phyloP scores from a whole-genome alignment of 2,888 invertebrate species.

The Acanthoscelides obtectus region DNA sequence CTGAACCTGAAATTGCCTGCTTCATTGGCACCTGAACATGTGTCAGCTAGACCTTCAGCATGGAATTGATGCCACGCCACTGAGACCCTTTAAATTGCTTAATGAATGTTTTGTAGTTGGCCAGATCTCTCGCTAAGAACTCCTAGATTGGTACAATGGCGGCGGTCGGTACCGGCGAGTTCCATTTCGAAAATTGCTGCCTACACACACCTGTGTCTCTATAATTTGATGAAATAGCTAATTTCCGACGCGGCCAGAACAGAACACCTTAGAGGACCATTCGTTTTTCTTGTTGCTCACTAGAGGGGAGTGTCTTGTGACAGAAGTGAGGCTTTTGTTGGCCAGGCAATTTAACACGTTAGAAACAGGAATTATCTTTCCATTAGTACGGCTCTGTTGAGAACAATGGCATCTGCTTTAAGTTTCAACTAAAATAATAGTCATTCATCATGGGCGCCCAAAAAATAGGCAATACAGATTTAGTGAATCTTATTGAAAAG shows the following conservation, averaged over 20 bases:
- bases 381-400: not conserved
- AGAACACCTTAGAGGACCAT: not conserved
- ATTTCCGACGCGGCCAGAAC: slow-evolving; percentile 2
- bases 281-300: not conserved
- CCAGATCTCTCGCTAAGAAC: slow-evolving; percentile 35
- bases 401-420: not conserved
- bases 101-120: slow-evolving; percentile 37
- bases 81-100: slow-evolving; percentile 33
- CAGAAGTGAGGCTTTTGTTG: not conserved
- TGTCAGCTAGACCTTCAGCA: too few species aligned
- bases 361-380: not conserved
- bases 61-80: too few species aligned
- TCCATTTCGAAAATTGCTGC: slow-evolving; percentile 42
- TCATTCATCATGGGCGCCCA: not conserved
- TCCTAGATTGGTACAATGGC: slow-evolving; percentile 41
- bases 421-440: not conserved
- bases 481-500: too few species aligned
- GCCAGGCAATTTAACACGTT: not conserved
- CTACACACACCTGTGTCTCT: slow-evolving; percentile 34
- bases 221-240: slow-evolving; percentile 4
- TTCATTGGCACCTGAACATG: too few species aligned
- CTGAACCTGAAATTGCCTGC: too few species aligned
- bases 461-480: too few species aligned
- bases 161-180: slow-evolving; percentile 26
- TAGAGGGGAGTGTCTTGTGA: slow-evolving; percentile 3